Evolutionary conservation across 2,888 invertebrate species (phyloP), one percentile per base, ranked within the genome.

Genomic region (Mythimna loreyi): DNA sequence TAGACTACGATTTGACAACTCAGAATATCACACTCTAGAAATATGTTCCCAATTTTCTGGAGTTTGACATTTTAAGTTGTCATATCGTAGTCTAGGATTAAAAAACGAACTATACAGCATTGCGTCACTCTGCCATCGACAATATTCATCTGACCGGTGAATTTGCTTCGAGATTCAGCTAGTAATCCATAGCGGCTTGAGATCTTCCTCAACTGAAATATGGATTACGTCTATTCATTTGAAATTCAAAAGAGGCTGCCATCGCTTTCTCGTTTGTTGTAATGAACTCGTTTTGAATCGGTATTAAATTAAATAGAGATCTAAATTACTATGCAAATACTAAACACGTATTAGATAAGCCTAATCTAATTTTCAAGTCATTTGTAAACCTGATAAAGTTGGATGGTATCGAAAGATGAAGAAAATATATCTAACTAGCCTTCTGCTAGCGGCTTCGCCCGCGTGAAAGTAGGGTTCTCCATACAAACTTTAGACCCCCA

Each of bases 171-270:
- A 80, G 83, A 83, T 84, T 86, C 82, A 30, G 55, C 21, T 65
- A 50, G 40, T 90, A 89, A 90, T 88, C 86, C 85, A 82, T 76
- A 78, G 80, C 75, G 80, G 78, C 80, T 85, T 76, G 82, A 75
- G 83, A 80, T 87, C 85, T 86, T 83, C 85, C 80, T 85, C 85
- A 80, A 86, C 87, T 88, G 86, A 89, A 90, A 91, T 91, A 90
- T 89, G 89, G 90, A 92, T 92, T 89, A 91, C 83, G 85, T 89
- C 85, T 84, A 86, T 90, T 89, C 87, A 92, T 92, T 92, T 91
- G 89, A 88, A 92, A 91, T 91, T 91, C 91, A 90, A 89, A 91
- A 85, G 85, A 90, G 89, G 85, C 81, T 69, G 83, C 85, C 86
- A 89, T 91, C 85, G 88, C 84, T 89, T 88, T 88, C 86, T 85